These are phyloP conservation scores for Polydrusus pterygomalis DNA, from an alignment of 2,888 invertebrate genomes.

Conservation along the genomic window DNA sequence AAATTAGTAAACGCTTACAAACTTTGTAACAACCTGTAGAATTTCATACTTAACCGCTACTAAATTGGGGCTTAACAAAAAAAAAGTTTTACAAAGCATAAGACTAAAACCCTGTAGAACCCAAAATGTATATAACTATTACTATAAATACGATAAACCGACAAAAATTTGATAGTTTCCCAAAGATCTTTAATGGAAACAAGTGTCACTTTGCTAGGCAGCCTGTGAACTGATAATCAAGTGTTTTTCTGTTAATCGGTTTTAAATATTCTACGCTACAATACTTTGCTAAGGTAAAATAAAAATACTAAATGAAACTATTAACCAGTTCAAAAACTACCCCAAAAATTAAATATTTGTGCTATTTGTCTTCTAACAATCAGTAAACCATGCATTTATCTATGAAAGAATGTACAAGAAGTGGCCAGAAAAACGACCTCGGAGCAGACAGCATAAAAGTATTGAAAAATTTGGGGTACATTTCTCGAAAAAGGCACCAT, in stretches of 20 bases:
- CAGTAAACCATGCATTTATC: slow-evolving; percentile 28
- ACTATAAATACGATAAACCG: neutral
- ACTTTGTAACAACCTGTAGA: neutral
- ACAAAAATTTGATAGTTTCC: neutral
- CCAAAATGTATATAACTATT: slow-evolving; percentile 15
- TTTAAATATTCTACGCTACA: neutral
- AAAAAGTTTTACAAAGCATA: neutral
- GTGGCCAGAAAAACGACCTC: slow-evolving; percentile 37
- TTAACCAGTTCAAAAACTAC: neutral
- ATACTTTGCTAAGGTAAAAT: neutral
- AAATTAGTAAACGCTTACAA: neutral
- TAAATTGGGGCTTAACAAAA: slow-evolving; percentile 6
- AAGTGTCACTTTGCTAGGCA: no score
- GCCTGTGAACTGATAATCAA: no score
- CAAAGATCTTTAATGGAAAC: no score
- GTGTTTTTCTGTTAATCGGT: neutral
- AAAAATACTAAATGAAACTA: neutral
- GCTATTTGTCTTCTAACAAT: neutral
- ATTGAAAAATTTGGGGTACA: neutral
- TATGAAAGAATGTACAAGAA: slow-evolving; percentile 45
- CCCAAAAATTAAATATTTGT: slow-evolving; percentile 11
- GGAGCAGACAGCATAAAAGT: neutral
- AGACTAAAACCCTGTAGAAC: slow-evolving; percentile 31
- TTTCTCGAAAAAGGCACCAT: neutral
- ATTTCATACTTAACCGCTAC: slow-evolving; percentile 7